These are phyloP conservation scores for Cephus sareptanus DNA, from an alignment of 2,888 invertebrate genomes.

Conservation along the genomic window DNA sequence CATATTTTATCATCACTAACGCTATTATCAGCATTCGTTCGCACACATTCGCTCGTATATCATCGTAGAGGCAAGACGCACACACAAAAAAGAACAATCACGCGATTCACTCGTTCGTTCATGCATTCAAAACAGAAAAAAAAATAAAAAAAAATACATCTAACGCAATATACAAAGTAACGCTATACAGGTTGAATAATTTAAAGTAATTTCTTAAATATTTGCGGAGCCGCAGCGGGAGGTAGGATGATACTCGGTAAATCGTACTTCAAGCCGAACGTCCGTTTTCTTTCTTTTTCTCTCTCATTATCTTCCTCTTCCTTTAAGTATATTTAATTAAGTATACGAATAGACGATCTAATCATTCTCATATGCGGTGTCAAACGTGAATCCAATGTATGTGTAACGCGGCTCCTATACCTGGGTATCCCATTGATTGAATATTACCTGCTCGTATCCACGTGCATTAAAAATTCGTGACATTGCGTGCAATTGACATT, in stretches of 20 bases:
- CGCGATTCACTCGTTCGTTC: background rate
- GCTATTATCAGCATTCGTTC: background rate
- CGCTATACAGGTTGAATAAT: slow-evolving; percentile 6
- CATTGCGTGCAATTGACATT: background rate
- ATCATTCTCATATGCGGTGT: background rate
- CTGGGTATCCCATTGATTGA: background rate
- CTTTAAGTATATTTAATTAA: background rate
- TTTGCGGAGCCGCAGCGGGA: slow-evolving; percentile 3
- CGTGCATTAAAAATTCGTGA: background rate
- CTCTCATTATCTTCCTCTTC: background rate
- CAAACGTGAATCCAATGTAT: background rate
- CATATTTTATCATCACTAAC: background rate
- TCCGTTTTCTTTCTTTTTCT: background rate
- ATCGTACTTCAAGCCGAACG: background rate
- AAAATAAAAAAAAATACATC: background rate
- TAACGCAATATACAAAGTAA: background rate
- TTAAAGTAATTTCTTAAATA: background rate
- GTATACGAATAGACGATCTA: background rate
- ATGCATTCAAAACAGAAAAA: background rate
- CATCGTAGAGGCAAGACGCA: background rate
- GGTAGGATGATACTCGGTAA: slow-evolving; percentile 5
- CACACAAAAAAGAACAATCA: background rate
- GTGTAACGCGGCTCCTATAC: background rate
- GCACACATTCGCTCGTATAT: background rate
- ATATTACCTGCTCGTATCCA: background rate